phyloP scores from a whole-genome alignment of 64 coral and sea anemone species.

The Catalaphyllia jardinei region DNA sequence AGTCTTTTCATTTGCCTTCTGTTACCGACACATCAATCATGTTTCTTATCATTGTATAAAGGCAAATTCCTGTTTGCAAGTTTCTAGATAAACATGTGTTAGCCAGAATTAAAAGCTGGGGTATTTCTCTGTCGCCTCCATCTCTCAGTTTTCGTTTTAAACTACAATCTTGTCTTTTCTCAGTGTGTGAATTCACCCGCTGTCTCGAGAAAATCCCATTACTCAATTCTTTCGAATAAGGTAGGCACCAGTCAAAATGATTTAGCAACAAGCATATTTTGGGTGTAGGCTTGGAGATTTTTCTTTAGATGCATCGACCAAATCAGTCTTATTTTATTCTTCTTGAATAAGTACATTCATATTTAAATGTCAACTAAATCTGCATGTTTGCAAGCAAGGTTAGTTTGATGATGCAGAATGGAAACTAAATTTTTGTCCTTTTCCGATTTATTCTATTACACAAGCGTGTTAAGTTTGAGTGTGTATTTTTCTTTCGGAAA shows the following conservation, averaged over 20 bases:
- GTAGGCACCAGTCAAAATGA: no score
- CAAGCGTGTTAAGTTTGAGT: not conserved
- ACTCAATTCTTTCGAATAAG: not conserved
- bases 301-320: no score
- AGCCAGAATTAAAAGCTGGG: not conserved
- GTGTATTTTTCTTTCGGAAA: not conserved
- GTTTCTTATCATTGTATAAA: not conserved
- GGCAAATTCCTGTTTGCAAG: not conserved
- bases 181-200: not conserved
- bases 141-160: not conserved
- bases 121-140: not conserved
- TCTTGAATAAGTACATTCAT: no score
- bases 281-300: no score
- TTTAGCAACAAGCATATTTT: no score
- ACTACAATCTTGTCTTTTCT: not conserved
- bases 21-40: not conserved
- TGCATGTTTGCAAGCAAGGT: not conserved
- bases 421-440: not conserved
- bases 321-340: no score
- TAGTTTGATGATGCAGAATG: not conserved
- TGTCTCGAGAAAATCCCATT: not conserved
- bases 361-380: no score
- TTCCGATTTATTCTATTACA: no score
- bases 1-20: not conserved
- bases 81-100: slow-evolving; percentile 3